These are phyloP conservation scores for Eurytoma californica DNA, from an alignment of 2,888 invertebrate genomes.

Conservation along the genomic window DNA sequence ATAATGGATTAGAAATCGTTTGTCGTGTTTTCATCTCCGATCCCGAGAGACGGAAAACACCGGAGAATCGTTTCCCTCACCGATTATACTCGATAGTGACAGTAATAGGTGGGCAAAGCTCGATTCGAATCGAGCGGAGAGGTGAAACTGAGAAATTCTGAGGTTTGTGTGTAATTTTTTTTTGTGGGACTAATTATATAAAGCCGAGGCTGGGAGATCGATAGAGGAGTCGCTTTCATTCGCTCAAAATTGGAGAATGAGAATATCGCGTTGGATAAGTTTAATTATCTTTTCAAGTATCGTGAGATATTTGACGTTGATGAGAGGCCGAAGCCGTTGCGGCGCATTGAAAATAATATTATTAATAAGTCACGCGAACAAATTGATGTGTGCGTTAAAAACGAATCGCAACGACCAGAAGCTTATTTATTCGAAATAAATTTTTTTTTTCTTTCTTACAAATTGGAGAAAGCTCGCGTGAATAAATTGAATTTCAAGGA, in stretches of 20 bases:
- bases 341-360: neutral
- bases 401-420: slow-evolving; percentile 39
- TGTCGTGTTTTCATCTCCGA: too few species aligned
- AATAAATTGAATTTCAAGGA: slow-evolving; percentile 37
- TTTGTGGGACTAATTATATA: too few species aligned
- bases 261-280: slow-evolving; percentile 14
- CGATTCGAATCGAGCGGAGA: too few species aligned
- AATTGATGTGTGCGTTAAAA: neutral
- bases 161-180: too few species aligned
- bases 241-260: neutral
- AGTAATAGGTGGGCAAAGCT: too few species aligned
- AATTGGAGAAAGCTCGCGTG: slow-evolving; percentile 49
- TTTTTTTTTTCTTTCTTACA: slow-evolving; percentile 1
- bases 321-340: slow-evolving; percentile 6
- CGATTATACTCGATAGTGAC: too few species aligned
- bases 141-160: too few species aligned
- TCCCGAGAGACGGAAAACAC: too few species aligned
- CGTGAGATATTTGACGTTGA: neutral
- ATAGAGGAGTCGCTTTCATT: neutral
- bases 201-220: too few species aligned
- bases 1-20: too few species aligned
- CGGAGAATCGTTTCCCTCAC: too few species aligned
- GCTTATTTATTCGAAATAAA: slow-evolving; percentile 27
- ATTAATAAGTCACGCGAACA: slow-evolving; percentile 21
- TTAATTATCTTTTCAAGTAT: slow-evolving; percentile 12